phyloP scores from a whole-genome alignment of 2,113 vertebrate genomes.

The Psettodes erumei region DNA sequence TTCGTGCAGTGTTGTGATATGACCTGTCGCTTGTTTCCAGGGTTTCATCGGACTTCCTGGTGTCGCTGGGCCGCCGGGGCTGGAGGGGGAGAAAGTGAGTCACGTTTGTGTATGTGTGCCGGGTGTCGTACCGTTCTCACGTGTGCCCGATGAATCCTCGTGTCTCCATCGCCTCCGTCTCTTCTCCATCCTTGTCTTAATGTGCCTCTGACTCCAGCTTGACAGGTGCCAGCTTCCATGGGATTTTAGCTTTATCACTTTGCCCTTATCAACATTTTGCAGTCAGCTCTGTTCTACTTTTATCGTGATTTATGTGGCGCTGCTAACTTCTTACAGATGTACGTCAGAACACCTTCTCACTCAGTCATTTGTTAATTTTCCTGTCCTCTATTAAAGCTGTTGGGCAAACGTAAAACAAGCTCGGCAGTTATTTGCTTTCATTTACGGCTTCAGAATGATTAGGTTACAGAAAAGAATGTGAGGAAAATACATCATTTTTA shows the following conservation, averaged over 20 bases:
- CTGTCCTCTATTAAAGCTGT: neutral
- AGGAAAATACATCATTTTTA: neutral
- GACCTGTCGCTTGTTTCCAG: conserved; percentile 73
- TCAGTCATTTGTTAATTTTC: neutral
- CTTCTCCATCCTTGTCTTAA: neutral
- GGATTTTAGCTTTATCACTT: neutral
- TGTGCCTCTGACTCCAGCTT: neutral
- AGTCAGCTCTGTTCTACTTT: conserved; percentile 1
- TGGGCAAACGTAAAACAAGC: no score
- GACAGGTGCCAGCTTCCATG: neutral
- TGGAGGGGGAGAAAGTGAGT: conserved; percentile 93
- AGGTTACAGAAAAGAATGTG: neutral
- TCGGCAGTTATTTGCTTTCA: neutral
- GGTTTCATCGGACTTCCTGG: conserved; percentile 97
- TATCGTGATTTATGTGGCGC: neutral
- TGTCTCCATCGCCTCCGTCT: neutral
- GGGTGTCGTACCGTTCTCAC: neutral
- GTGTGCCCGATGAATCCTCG: neutral
- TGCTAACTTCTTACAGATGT: neutral
- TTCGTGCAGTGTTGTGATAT: neutral
- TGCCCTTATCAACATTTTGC: neutral
- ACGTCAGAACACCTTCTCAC: neutral
- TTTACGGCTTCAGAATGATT: neutral
- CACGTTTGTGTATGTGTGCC: neutral
- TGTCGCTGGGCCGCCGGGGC: conserved; percentile 87